phyloP scores from a whole-genome alignment of 1,140 invertebrate species.

The Sycobia sp. region DNA sequence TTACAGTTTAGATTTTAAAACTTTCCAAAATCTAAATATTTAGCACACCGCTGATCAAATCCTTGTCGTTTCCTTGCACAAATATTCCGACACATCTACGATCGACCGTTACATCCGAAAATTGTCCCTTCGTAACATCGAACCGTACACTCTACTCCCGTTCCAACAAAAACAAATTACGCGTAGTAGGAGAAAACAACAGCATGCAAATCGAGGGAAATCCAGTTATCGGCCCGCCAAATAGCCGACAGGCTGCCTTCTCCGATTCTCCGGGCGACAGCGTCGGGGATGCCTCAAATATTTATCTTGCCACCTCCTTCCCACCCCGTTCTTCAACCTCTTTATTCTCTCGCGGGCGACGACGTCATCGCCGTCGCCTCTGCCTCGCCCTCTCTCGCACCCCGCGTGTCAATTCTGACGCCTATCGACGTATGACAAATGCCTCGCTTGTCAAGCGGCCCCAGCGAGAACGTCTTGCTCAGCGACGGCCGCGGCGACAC shows the following conservation, averaged over 20 bases:
- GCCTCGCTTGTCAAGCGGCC: slow-evolving; percentile 32
- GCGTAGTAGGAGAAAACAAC: not conserved
- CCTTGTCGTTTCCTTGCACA: too few relatives aligned
- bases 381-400: slow-evolving; percentile 40
- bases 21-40: too few relatives aligned
- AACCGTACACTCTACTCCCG: too few relatives aligned
- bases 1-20: too few relatives aligned
- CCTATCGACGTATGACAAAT: slow-evolving; percentile 56
- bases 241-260: slow-evolving; percentile 46
- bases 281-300: slow-evolving; percentile 49
- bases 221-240: slow-evolving; percentile 47
- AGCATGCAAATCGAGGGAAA: slow-evolving; percentile 43
- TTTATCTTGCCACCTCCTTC: slow-evolving; percentile 49
- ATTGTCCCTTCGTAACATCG: too few relatives aligned
- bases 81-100: too few relatives aligned
- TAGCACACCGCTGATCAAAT: too few relatives aligned
- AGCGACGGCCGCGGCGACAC: too few relatives aligned
- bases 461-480: not conserved
- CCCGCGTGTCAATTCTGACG: slow-evolving; percentile 48
- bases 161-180: not conserved
- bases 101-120: too few relatives aligned
- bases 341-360: slow-evolving; percentile 20
- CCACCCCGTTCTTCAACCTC: slow-evolving; percentile 33
- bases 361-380: slow-evolving; percentile 8
- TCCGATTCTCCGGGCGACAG: slow-evolving; percentile 16